Evolutionary conservation across 1,140 invertebrate species (phyloP), one percentile per base, ranked within the genome.

Genomic region (Drosophila nebulosa): DNA sequence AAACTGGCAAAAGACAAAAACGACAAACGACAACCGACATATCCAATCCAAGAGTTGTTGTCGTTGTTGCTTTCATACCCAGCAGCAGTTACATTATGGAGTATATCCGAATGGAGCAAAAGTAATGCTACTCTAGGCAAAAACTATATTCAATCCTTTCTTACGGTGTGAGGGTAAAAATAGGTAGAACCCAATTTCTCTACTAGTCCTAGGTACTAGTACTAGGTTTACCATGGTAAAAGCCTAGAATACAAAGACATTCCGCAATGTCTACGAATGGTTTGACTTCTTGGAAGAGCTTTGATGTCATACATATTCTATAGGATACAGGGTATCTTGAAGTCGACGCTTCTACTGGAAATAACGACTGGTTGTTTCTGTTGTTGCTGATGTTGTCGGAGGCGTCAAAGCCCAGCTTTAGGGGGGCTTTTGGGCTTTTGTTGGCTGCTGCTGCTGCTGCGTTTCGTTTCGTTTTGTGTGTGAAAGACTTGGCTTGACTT

Each of bases 1-100:
- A 78, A 78, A 74, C 74, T 65, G 71, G 78, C 74, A 75, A 81
- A 88, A 86, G 74, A 83, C 75, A 83, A 84, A 72, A 62, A 65
- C 66, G 53, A 52, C 39, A 61, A 64, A 69, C 71, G 69, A 64
- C 66, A 65, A 72, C 73, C 64, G 35, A 64, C 55, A 64, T 27
- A 46, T 53, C n/a, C 73, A 61, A 42, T 36, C 16, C 59, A 50
- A 21, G 59, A 53, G 26, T 30, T 30, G 27, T 53, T 30, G 52
- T 30, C 16, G 39, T 46, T 46, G 39, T 46, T 46, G 16, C 39
- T 46, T 46, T 46, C 7, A 46, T 46, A 10, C 39, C 39, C 39
- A 46, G 16, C 16, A 21, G 2, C 2, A 3, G 1, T 9, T 3
- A 2, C 1, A 46, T 21, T 5, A 3, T 21, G 21, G 6, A 18